A percentile compares a stretch with the other conserved stretches of the same genome.
Conservation (phyloP, 2,797 vertebrate genomes). For the Podarcis lilfordi region DNA sequence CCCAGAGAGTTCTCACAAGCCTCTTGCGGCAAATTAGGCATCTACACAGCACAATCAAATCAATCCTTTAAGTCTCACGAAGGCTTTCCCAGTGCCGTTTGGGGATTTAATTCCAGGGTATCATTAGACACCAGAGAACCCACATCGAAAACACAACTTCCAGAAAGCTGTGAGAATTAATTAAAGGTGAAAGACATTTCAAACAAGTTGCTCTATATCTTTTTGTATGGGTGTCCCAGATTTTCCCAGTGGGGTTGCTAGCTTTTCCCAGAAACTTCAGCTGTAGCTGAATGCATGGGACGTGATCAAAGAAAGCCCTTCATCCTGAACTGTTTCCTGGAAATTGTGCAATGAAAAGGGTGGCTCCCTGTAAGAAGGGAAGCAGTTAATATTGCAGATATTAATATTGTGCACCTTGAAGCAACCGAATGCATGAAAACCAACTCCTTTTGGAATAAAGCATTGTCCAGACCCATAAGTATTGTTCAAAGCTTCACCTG, state of each 20-base stretch:
- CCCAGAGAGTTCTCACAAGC: background rate
- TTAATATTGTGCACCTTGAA: no score
- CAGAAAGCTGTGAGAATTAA: slow-evolving; percentile 22
- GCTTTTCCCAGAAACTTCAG: background rate
- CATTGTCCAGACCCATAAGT: no score
- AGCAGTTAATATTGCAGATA: no score
- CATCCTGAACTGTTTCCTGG: background rate
- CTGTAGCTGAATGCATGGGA: background rate
- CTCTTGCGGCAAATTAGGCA: slow-evolving; percentile 18
- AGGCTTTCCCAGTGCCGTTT: slow-evolving; percentile 18
- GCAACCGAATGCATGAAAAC: no score
- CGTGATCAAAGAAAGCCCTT: background rate
- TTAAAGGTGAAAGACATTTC: background rate
- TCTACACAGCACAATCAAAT: slow-evolving; percentile 32
- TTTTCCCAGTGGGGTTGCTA: background rate
- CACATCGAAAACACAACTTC: slow-evolving; percentile 20
- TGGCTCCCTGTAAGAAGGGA: background rate
- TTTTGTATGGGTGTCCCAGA: background rate
- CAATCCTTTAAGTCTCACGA: slow-evolving; percentile 7
- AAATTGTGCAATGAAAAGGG: background rate
- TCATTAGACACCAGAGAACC: background rate
- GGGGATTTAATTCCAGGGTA: slow-evolving; percentile 33
- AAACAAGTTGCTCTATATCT: background rate
- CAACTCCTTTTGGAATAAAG: no score
- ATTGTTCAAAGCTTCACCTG: no score